phyloP scores from a whole-genome alignment of 2,113 vertebrate genomes.

The Camelus bactrianus region DNA sequence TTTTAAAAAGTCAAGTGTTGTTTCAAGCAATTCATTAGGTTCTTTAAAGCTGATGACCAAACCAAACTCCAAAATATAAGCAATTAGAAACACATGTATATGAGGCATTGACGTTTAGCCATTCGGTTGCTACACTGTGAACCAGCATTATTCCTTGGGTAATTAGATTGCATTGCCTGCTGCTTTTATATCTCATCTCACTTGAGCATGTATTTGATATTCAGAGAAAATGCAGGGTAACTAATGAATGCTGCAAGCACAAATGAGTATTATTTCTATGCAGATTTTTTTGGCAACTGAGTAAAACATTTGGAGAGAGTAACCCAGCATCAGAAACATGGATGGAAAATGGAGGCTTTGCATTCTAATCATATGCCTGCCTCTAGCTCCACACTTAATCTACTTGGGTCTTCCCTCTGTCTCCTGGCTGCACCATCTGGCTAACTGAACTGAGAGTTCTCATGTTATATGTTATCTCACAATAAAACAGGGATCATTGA shows the following conservation, averaged over 20 bases:
- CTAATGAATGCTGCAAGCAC: slow-evolving; percentile 75
- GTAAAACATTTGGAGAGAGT: slow-evolving; percentile 70
- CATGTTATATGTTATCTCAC: background rate
- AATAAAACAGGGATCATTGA: background rate
- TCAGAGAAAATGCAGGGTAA: slow-evolving; percentile 73
- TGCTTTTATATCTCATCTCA: slow-evolving; percentile 66
- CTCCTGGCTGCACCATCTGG: slow-evolving; percentile 57
- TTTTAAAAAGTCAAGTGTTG: background rate
- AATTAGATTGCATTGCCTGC: slow-evolving; percentile 60
- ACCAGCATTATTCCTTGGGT: slow-evolving; percentile 43
- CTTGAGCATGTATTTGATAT: slow-evolving; percentile 71
- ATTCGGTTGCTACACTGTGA: background rate
- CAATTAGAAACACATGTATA: background rate
- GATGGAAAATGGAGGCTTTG: background rate
- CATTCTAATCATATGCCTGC: slow-evolving; percentile 45
- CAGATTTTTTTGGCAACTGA: slow-evolving; percentile 76
- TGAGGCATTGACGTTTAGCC: background rate
- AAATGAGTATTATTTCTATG: slow-evolving; percentile 80
- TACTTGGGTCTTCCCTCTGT: slow-evolving; percentile 40
- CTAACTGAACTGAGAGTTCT: background rate
- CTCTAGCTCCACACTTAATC: slow-evolving; percentile 34
- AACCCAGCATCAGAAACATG: background rate
- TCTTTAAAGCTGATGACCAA: background rate
- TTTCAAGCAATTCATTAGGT: background rate
- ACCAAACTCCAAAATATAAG: background rate